Evolutionary conservation across 2,113 vertebrate genomes (phyloP), one percentile per base, ranked within the genome.

Genomic region (Brachionichthys hirsutus): DNA sequence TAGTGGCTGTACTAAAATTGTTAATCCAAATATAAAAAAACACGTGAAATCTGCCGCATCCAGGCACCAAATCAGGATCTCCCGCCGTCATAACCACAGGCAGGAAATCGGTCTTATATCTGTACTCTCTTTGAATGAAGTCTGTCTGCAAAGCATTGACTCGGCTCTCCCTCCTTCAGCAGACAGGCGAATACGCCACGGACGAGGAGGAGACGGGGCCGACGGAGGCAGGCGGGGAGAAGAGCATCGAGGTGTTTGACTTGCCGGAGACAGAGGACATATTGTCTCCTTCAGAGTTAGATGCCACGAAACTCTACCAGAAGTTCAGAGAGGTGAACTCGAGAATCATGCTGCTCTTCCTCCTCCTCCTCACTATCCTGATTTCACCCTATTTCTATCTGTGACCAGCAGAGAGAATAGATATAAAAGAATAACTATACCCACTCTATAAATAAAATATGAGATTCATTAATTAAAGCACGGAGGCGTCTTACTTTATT

Each of bases 121-220:
- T 18, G 12, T 14, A 42, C 41, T 34, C 5, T 46, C 15, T 51
- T 2, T 11, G 44, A 15, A 16, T 45, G 35, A n/a, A 46, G 17
- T 38, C 17, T 35, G 7, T 19, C 16, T 57, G 45, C 35, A 58
- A 20, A 49, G 44, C 48, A 47, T 7, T 9, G 13, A 35, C 59
- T 62, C 13, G 14, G 9, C 20, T 9, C 62, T 59, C 60, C 4
- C 44, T 18, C 84, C 38, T 79, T 75, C 79, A 89, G 87, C 91
- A 99, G 93, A 98, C 97, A 34, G 97, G 97, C 67, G 97, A 99
- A 88, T 99, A 98, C 62, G 97, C 96, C 65, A 98, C 96, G 3
- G 97, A 99, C 54, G 97, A 99, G 48, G 97, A 98, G 47, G 94
- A 95, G 24, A 90, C 85, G 11, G 94, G 92, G 43, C 89, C 92